A percentile compares a stretch with the other conserved stretches of the same genome.
These are phyloP conservation scores for Romanomermis culicivorax DNA, from an alignment of 2,888 invertebrate species.

Conservation along the genomic window DNA sequence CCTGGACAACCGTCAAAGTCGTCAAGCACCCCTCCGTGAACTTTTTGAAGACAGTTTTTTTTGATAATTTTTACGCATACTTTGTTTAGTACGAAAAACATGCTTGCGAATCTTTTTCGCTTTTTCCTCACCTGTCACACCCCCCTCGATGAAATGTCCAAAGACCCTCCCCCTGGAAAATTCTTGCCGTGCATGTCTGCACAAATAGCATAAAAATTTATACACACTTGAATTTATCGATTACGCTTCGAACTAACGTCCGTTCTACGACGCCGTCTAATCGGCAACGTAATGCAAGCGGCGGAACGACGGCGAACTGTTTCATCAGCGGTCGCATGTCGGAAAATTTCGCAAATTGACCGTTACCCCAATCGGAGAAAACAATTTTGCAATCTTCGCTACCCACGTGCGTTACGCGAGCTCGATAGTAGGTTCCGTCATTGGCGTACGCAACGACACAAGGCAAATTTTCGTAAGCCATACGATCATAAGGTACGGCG, in stretches of 20 bases:
- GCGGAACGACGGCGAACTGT: neutral
- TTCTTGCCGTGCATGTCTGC: too few relatives aligned
- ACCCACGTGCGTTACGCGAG: neutral
- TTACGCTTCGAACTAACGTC: neutral
- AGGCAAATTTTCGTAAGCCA: neutral
- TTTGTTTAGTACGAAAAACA: too few relatives aligned
- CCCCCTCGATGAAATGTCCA: too few relatives aligned
- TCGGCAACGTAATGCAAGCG: neutral
- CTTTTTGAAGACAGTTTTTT: too few relatives aligned
- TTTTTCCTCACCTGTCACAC: too few relatives aligned
- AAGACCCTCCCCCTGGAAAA: too few relatives aligned
- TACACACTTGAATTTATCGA: neutral
- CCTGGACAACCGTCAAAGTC: too few relatives aligned
- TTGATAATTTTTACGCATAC: too few relatives aligned
- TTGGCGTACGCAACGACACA: neutral
- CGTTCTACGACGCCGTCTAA: neutral
- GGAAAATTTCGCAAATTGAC: neutral
- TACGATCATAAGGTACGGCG: neutral
- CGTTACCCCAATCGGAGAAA: slow-evolving; percentile 4
- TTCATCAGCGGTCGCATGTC: neutral
- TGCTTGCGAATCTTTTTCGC: too few relatives aligned
- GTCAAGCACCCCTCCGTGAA: too few relatives aligned
- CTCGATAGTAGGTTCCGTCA: slow-evolving; percentile 1
- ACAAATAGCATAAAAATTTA: too few relatives aligned
- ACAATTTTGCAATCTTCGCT: neutral